Base-by-base conservation (phyloP, 2,888 invertebrate genomes). In the Hanleya hanleyi region DNA sequence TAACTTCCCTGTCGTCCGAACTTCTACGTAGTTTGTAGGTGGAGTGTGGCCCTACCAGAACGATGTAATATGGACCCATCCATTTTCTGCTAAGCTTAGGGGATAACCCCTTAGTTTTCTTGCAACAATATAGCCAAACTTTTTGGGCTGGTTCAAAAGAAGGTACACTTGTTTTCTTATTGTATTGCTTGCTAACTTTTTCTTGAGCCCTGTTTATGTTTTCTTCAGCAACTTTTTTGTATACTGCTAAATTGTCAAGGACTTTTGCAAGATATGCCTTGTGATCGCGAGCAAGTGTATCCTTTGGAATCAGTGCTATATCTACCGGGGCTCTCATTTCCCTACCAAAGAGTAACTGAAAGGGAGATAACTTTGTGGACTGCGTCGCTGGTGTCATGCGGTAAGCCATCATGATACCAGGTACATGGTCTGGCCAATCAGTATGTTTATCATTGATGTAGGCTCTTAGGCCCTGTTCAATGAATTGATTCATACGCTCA, bases 351-450 rank as follows among this genome's bases (percentile, higher is more conserved):
- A n/a, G n/a, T n/a, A n/a, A n/a, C n/a, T n/a, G n/a, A n/a, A n/a
- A n/a, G n/a, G n/a, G n/a, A n/a, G n/a, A n/a, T n/a, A n/a, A 18
- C 18, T 26, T 47, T 29, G 77, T 77, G 22, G 75, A 51, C 51
- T 78, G 76, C 12, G 73, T 69, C 49, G 61, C 66, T 12, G 74
- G 74, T 1, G 71, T 47, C 15, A 73, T 70, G n/a, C 81, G n/a
- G 36, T 76, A 75, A 1, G 79, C 77, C 79, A 79, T 81, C 70
- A 79, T 67, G 4, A 77, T 67, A 50, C 74, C 71, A 12, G 77
- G 75, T 18, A 78, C 22, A 7, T 76, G 32, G 0, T 61, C 15
- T 12, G 70, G 72, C 79, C 78, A 79, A 26, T 7, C 51, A 18
- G 51, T 51, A n/a, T 9, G 41, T 12, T 9, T 12, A 26, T 12